Evolutionary conservation across 2,888 invertebrate species (phyloP), one percentile per base, ranked within the genome.

Genomic region (Oscheius sp.): DNA sequence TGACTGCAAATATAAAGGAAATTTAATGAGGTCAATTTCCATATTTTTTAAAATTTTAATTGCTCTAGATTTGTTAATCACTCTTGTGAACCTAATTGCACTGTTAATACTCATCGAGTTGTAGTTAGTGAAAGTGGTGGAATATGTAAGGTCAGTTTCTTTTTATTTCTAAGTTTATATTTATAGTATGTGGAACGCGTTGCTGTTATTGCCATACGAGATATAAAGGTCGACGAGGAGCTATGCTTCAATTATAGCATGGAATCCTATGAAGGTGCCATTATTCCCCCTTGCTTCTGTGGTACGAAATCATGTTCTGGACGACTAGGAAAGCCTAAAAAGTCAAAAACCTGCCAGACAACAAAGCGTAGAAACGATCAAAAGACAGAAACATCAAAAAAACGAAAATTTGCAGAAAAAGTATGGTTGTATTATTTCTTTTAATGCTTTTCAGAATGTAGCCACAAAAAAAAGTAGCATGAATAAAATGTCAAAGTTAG

Each of bases 61-160:
- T 12, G 12, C 20, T 59, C 44, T 17, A 64, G 65, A 45, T 70
- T 66, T 32, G 22, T 70, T 8, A 70, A 70, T 32, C 66, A 70
- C 33, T 59, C 57, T 12, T 68, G 68, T 45, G 45, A 54, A 9
- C 68, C 68, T 17, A 68, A 68, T 22, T 68, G 68, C 32, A 17
- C 12, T 3, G 62, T 51, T 12, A 30, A 38, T 9, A 26, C 20
- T 28, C 28, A 50, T 6, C 24, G 20, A 12, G 26, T 59, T 12
- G 59, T 62, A 9, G 22, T 8, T 28, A 24, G 32, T 3, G 28
- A 12, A 14, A 54, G 56, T 24, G 26, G 6, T 9, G 6, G 17
- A 9, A 32, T 30, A 9, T 47, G 24, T 20, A 36, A 47, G 33
- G 62, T 45, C 2, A n/a, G 33, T 28, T 56, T 38, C 17, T 54